phyloP scores from a whole-genome alignment of 2,797 vertebrate genomes.

The Galagoides demidoff region DNA sequence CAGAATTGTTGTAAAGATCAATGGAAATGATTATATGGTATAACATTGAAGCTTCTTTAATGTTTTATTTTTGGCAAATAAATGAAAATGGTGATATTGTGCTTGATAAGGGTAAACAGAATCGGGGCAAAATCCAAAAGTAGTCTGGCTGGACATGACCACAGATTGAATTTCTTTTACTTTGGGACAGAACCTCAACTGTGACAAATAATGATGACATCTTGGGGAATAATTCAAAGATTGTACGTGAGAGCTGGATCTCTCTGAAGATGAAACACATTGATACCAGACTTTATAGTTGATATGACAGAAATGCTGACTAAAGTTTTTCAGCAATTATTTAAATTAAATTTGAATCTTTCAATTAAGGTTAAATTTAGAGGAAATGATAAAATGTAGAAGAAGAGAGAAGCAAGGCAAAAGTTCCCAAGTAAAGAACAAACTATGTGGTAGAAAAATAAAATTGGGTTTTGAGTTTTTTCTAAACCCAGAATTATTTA shows the following conservation, averaged over 20 bases:
- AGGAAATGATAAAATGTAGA: neutral
- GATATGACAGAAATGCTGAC: neutral
- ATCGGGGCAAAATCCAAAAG: neutral
- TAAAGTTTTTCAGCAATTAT: neutral
- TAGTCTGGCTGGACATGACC: neutral
- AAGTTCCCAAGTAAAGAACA: neutral
- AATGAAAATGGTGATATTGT: neutral
- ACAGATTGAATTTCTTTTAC: neutral
- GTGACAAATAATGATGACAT: conserved; percentile 31
- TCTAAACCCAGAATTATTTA: neutral
- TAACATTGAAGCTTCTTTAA: neutral
- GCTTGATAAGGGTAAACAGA: neutral
- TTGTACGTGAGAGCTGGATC: neutral
- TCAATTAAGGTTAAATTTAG: neutral
- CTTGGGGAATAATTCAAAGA: conserved; percentile 5
- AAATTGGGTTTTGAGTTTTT: neutral
- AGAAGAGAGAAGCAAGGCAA: neutral
- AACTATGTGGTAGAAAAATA: neutral
- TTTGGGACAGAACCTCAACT: neutral
- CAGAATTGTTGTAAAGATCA: neutral
- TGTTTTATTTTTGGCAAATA: neutral
- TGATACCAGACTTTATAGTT: neutral
- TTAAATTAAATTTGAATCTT: no score
- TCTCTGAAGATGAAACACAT: neutral
- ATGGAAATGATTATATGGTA: neutral